Evolutionary conservation across 2,888 invertebrate genomes (phyloP), one percentile per base, ranked within the genome.

Genomic region (Lamproptera curius): DNA sequence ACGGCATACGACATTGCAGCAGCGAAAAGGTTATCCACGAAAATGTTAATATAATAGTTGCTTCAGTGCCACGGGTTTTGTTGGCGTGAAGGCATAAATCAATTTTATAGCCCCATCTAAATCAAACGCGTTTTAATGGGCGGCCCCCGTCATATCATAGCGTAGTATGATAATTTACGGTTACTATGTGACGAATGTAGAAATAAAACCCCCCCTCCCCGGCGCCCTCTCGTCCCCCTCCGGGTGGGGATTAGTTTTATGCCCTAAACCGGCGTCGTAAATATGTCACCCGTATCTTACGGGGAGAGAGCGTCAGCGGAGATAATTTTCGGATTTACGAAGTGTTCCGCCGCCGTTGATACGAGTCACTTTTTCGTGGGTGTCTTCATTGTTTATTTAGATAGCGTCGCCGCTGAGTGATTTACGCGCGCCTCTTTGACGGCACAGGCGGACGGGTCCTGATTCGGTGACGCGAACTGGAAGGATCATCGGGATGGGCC

Each of bases 81-180:
- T 86, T 87, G 82, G 88, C 88, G 88, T 85, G 86, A 88, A 84
- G 68, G 80, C 87, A 88, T 88, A 88, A 88, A 88, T 88, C 88
- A 88, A 88, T 88, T 88, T 88, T 88, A 88, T 88, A 81, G 88
- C 82, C 87, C 86, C 85, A 87, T 88, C 88, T 88, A 88, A 88
- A 88, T 88, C 88, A 88, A 88, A 87, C 88, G 86, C 82, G 85
- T 88, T 88, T 88, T 88, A 88, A 88, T 88, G 88, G 88, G 85
- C 81, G 87, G 79, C 86, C 86, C 88, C 74, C 88, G 88, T 88
- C 88, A 88, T 88, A 88, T 88, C 88, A 88, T 86, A 78, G 81
- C 86, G 69, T 74, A 85, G 87, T 88, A 88, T 87, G 88, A 88
- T 88, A 88, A 88, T 88, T 88, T 88, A 88, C 80, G 80, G 80